Conservation (phyloP, 2,888 invertebrate species). For the Meta bourneti region DNA sequence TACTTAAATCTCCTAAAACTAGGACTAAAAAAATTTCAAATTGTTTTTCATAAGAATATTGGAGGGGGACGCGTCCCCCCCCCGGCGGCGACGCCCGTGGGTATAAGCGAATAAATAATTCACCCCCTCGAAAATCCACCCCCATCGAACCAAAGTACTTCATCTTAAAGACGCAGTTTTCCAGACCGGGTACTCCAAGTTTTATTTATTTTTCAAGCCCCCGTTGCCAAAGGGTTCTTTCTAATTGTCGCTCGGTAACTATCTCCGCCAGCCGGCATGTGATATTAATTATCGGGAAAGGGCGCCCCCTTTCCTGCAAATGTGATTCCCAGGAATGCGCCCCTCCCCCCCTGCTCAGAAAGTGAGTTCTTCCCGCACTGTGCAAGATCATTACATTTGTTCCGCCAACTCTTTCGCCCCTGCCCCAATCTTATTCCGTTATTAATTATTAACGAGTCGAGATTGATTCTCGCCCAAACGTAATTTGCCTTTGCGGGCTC, state of each 20-base stretch:
- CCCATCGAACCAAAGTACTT: too few species aligned
- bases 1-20: too few species aligned
- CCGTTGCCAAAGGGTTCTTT: not conserved
- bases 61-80: too few species aligned
- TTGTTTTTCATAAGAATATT: too few species aligned
- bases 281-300: not conserved
- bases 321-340: constrained; percentile 18
- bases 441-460: constrained; percentile 76
- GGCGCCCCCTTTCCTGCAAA: not conserved
- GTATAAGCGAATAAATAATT: too few species aligned
- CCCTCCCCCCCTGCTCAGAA: constrained; percentile 20
- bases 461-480: constrained; percentile 73
- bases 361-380: constrained; percentile 65
- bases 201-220: not conserved
- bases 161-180: too few species aligned
- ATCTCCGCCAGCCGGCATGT: not conserved
- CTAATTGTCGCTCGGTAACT: not conserved
- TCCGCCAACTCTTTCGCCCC: constrained; percentile 67
- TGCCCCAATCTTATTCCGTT: constrained; percentile 73
- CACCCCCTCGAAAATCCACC: too few species aligned
- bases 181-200: too few species aligned
- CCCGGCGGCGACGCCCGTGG: too few species aligned
- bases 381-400: constrained; percentile 71
- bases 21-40: too few species aligned
- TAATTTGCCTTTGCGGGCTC: constrained; percentile 75